phyloP scores from a whole-genome alignment of 2,113 vertebrate species.

The Zosterops hypoxanthus region DNA sequence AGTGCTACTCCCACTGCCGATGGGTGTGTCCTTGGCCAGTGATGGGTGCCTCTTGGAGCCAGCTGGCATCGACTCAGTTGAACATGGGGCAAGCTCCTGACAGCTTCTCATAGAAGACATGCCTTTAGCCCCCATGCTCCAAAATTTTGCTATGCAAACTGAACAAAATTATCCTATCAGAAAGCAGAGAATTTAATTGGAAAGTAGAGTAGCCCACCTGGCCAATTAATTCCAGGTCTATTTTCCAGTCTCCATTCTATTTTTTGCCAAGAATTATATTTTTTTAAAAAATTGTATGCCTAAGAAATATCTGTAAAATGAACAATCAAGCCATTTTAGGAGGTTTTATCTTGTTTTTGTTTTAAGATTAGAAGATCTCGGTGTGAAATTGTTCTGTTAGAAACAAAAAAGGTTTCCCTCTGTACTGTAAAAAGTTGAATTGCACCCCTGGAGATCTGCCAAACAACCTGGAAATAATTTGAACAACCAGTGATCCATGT shows the following conservation, averaged over 20 bases:
- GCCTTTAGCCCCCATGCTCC: neutral
- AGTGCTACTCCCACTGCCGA: neutral
- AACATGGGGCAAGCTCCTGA: neutral
- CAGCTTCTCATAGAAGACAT: neutral
- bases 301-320: neutral
- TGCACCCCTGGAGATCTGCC: neutral
- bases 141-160: neutral
- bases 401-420: neutral
- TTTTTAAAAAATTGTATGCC: neutral
- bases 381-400: conserved; percentile 4
- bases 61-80: neutral
- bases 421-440: conserved; percentile 11
- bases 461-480: conserved; percentile 35
- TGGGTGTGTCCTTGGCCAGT: neutral
- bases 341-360: neutral
- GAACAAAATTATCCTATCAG: neutral
- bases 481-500: conserved; percentile 21
- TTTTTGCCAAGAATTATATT: neutral
- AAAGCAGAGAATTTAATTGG: neutral
- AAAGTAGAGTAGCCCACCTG: neutral
- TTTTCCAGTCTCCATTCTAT: neutral
- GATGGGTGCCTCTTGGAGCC: accelerated
- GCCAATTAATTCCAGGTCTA: neutral
- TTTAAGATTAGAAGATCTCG: neutral
- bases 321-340: neutral